phyloP scores from a whole-genome alignment of 2,797 vertebrate genomes.

The Myotis myotis region DNA sequence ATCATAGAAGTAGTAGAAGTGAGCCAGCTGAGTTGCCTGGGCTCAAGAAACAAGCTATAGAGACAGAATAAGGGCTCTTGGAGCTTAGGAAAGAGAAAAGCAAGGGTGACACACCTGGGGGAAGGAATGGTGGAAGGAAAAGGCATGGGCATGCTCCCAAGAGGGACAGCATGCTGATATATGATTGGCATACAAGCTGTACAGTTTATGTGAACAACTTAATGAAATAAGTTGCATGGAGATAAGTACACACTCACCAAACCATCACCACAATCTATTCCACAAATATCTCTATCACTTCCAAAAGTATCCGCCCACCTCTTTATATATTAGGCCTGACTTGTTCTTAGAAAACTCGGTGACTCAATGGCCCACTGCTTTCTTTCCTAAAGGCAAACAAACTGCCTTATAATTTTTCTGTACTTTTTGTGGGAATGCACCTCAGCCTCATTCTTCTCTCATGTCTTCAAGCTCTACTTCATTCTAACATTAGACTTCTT shows the following conservation, averaged over 20 bases:
- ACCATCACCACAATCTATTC: not conserved
- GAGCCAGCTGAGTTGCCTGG: not conserved
- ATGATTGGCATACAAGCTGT: not conserved
- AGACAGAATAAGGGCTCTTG: not conserved
- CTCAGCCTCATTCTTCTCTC: not conserved
- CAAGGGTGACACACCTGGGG: too few relatives aligned
- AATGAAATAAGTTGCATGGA: not conserved
- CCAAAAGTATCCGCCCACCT: not conserved
- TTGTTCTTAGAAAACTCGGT: not conserved
- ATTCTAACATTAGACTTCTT: not conserved
- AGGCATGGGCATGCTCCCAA: not conserved
- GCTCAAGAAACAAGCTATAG: not conserved
- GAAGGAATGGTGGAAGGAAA: not conserved
- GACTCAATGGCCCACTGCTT: not conserved
- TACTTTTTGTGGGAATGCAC: not conserved
- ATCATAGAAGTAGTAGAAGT: not conserved
- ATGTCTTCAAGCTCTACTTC: not conserved
- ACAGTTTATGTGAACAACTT: not conserved
- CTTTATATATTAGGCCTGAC: not conserved
- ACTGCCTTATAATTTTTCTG: not conserved
- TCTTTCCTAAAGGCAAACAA: not conserved
- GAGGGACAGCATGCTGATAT: not conserved
- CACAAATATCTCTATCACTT: not conserved
- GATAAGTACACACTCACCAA: not conserved
- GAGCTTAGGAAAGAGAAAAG: not conserved